phyloP scores from a whole-genome alignment of 2,888 invertebrate genomes.

The Acanthoscelides obtectus region DNA sequence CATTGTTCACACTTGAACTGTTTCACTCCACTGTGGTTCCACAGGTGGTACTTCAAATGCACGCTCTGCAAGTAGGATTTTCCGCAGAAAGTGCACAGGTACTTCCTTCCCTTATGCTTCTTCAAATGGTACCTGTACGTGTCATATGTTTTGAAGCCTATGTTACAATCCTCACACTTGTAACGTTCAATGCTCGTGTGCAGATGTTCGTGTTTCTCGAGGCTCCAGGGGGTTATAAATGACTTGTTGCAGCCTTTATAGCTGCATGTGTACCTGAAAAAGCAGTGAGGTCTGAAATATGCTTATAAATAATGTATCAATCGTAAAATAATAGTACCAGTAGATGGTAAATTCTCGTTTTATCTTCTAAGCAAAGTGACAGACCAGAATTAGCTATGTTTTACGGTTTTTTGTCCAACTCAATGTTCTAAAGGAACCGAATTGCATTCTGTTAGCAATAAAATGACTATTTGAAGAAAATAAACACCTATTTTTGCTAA shows the following conservation, averaged over 20 bases:
- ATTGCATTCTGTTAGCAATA: no score
- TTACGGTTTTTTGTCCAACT: no score
- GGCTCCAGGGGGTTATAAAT: conserved; percentile 21
- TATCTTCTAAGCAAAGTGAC: no score
- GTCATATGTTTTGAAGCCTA: conserved; percentile 26
- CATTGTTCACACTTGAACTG: conserved; percentile 31
- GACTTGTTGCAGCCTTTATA: conserved; percentile 23
- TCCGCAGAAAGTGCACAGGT: conserved; percentile 29
- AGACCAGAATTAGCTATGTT: no score
- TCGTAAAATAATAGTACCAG: no score
- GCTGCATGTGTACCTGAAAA: conserved; percentile 19
- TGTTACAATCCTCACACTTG: conserved; percentile 23
- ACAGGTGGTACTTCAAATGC: conserved; percentile 33
- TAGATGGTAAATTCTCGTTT: no score
- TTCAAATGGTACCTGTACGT: conserved; percentile 27
- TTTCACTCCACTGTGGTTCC: conserved; percentile 31
- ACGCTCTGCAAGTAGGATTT: conserved; percentile 26
- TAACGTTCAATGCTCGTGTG: conserved; percentile 24
- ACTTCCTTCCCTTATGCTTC: conserved; percentile 23
- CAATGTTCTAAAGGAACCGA: no score
- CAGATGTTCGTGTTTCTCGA: conserved; percentile 22
- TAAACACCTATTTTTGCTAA: no score
- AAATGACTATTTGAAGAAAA: no score
- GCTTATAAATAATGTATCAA: no score
- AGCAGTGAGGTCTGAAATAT: neutral